Conservation (phyloP, 2,888 invertebrate species). For the Fabriciana adippe region DNA sequence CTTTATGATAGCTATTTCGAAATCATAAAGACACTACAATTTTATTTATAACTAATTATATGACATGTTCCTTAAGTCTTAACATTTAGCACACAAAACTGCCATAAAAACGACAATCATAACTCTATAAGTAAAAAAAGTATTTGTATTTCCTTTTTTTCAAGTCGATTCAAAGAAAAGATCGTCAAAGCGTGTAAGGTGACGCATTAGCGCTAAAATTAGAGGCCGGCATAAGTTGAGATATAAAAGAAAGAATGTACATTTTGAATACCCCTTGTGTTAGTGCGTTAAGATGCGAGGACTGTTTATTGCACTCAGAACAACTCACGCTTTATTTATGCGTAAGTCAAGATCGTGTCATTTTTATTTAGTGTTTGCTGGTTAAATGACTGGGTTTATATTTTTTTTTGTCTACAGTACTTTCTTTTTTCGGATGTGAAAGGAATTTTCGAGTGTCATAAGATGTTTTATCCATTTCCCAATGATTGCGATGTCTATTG, state of each 20-base stretch:
- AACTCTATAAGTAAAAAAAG: neutral
- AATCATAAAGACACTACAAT: too few relatives aligned
- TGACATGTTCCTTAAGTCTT: too few relatives aligned
- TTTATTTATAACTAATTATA: too few relatives aligned
- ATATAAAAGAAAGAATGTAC: constrained; percentile 19
- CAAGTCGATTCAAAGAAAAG: neutral
- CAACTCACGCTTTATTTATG: neutral
- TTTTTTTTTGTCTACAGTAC: neutral
- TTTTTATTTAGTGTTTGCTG: constrained; percentile 2
- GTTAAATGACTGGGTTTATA: neutral
- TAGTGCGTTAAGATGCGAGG: neutral
- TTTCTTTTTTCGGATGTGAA: too few relatives aligned
- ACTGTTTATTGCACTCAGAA: constrained; percentile 3
- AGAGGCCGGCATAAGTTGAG: constrained; percentile 27
- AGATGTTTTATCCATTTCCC: too few relatives aligned
- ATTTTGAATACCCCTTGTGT: neutral
- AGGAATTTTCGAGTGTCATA: too few relatives aligned
- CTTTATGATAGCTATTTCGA: too few relatives aligned
- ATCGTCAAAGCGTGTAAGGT: constrained; percentile 28
- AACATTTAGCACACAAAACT: too few relatives aligned
- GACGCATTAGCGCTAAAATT: constrained; percentile 45
- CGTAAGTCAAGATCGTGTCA: neutral
- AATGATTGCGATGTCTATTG: too few relatives aligned
- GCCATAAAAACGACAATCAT: too few relatives aligned
- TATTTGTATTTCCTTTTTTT: neutral